Percentiles rank a stretch among this genome's conserved stretches.
phyloP scores from a whole-genome alignment of 2,113 vertebrate genomes.

The Pteropus alecto region DNA sequence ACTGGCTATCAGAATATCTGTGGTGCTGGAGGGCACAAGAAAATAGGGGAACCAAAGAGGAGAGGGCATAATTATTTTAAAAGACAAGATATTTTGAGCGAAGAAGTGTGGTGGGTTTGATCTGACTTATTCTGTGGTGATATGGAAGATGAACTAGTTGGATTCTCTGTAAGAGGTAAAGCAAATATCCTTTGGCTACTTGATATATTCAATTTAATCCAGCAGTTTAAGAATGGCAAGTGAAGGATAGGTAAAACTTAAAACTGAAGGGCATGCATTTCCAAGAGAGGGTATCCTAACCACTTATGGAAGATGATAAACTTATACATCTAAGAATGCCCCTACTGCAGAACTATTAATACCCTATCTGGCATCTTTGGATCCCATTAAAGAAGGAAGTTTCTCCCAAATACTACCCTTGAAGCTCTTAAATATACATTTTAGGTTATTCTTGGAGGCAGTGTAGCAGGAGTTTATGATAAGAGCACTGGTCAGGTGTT shows the following conservation, averaged over 20 bases:
- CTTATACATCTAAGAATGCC: background rate
- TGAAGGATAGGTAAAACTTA: background rate
- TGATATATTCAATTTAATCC: background rate
- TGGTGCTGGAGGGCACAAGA: background rate
- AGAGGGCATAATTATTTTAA: background rate
- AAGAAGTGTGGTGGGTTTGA: background rate
- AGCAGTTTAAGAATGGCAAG: slow-evolving; percentile 28
- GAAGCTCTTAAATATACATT: background rate
- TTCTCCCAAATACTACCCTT: background rate
- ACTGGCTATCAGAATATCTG: background rate
- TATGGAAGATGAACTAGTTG: background rate
- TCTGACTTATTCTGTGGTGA: slow-evolving; percentile 22
- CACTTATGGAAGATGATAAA: background rate
- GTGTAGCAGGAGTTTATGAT: background rate
- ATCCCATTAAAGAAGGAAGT: background rate
- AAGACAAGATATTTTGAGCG: slow-evolving; percentile 1
- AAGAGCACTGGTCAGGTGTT: background rate
- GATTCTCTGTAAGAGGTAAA: background rate
- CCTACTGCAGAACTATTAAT: background rate
- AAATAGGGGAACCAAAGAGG: background rate
- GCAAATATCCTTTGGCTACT: background rate
- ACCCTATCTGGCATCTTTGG: background rate
- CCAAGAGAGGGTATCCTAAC: background rate
- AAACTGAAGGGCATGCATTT: background rate
- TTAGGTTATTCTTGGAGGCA: background rate